Conservation (phyloP, 2,888 invertebrate species). For the Graphium colonna region DNA sequence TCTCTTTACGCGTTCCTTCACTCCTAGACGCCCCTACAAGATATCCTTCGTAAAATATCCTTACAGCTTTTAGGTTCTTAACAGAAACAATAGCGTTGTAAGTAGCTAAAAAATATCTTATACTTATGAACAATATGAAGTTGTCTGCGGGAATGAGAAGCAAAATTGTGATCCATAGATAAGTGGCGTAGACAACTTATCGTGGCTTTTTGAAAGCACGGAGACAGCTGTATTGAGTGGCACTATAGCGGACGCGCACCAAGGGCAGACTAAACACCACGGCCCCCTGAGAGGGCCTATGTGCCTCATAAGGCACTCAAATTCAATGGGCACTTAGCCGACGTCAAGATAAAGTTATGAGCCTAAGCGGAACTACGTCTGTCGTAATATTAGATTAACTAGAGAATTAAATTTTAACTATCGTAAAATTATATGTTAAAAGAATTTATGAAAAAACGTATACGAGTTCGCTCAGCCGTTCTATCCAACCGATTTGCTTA, state of each 20-base stretch:
- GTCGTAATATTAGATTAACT: background rate
- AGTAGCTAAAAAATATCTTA: no score
- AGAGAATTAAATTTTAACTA: background rate
- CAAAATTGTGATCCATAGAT: conserved; percentile 3
- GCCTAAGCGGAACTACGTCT: background rate
- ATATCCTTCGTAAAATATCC: no score
- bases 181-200: conserved; percentile 16
- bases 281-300: background rate
- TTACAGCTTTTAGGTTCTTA: no score
- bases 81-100: no score
- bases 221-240: conserved; percentile 14
- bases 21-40: no score
- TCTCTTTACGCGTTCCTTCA: no score
- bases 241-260: conserved; percentile 14
- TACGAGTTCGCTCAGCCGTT: no score
- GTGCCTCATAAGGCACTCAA: background rate
- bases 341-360: conserved; percentile 8
- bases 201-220: conserved; percentile 1
- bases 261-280: conserved; percentile 18
- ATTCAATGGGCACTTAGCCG: conserved; percentile 1
- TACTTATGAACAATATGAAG: background rate
- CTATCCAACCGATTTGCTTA: background rate
- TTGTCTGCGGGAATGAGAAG: background rate
- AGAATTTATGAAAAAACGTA: no score
- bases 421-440: background rate